phyloP scores from a whole-genome alignment of 2,797 vertebrate species.

The Pelochelys cantorii region DNA sequence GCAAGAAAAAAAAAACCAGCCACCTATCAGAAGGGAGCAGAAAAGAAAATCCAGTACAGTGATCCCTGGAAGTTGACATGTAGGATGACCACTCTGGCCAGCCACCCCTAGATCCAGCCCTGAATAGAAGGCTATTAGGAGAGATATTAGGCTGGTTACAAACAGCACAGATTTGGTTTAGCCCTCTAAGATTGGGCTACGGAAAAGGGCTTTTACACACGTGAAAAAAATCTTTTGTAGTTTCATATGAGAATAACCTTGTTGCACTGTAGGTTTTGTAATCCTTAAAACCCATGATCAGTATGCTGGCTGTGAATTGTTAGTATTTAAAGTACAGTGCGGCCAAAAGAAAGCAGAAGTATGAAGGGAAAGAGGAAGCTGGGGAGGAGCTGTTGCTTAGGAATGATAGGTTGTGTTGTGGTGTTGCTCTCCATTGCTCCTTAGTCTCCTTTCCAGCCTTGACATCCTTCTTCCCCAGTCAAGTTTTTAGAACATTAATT shows the following conservation, averaged over 20 bases:
- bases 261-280: background rate
- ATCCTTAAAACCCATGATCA: background rate
- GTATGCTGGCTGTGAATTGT: background rate
- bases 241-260: background rate
- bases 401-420: background rate
- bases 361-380: background rate
- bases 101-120: background rate
- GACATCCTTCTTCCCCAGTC: background rate
- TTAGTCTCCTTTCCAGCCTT: background rate
- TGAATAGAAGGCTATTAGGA: background rate
- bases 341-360: fast-evolving
- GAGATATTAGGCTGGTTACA: background rate
- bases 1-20: background rate
- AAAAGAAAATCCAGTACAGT: background rate
- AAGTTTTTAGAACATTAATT: background rate
- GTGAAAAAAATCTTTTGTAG: background rate
- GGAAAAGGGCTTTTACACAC: background rate
- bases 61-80: background rate
- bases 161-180: background rate
- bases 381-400: background rate
- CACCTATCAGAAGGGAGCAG: background rate
- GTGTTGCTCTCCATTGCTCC: background rate
- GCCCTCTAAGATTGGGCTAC: background rate
- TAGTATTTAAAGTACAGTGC: background rate
- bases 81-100: background rate